Percentiles rank a stretch among this genome's conserved stretches.
phyloP scores from a whole-genome alignment of 2,797 vertebrate genomes.

The Enteromius fasciolatus region DNA sequence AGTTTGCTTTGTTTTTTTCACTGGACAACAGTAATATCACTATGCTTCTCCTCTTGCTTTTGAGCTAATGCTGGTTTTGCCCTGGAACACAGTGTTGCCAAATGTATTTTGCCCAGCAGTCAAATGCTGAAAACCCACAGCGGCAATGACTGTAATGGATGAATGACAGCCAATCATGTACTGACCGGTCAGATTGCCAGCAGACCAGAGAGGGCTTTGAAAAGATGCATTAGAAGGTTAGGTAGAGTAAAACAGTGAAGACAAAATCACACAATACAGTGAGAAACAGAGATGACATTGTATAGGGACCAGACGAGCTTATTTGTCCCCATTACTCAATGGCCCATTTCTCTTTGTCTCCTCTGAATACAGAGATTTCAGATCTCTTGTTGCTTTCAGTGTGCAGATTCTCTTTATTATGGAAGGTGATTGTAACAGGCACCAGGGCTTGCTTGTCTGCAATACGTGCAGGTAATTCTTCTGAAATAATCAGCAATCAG shows the following conservation, averaged over 20 bases:
- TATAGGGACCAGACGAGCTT: slow-evolving; percentile 23
- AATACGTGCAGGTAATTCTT: slow-evolving; percentile 44
- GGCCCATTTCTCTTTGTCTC: slow-evolving; percentile 57
- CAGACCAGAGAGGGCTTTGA: slow-evolving; percentile 60
- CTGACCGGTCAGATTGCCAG: slow-evolving; percentile 66
- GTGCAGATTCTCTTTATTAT: slow-evolving; percentile 33
- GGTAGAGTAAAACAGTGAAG: slow-evolving; percentile 31
- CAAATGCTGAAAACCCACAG: slow-evolving; percentile 50
- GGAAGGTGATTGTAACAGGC: slow-evolving; percentile 2
- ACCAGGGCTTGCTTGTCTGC: neutral
- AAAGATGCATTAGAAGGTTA: slow-evolving; percentile 65
- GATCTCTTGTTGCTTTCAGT: slow-evolving; percentile 18
- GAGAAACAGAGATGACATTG: slow-evolving; percentile 5
- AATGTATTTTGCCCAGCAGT: slow-evolving; percentile 62
- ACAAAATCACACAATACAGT: slow-evolving; percentile 3
- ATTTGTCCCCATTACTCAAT: slow-evolving; percentile 50
- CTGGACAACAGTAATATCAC: neutral
- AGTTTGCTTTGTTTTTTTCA: neutral
- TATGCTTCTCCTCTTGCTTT: neutral
- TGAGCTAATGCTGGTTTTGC: slow-evolving; percentile 31
- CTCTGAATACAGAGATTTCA: slow-evolving; percentile 32
- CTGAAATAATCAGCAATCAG: slow-evolving; percentile 62
- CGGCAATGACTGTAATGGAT: slow-evolving; percentile 65
- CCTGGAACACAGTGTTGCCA: slow-evolving; percentile 47
- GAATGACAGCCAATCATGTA: slow-evolving; percentile 72